Conservation (phyloP, 2,113 vertebrate species). For the Anser brachyrhynchus region DNA sequence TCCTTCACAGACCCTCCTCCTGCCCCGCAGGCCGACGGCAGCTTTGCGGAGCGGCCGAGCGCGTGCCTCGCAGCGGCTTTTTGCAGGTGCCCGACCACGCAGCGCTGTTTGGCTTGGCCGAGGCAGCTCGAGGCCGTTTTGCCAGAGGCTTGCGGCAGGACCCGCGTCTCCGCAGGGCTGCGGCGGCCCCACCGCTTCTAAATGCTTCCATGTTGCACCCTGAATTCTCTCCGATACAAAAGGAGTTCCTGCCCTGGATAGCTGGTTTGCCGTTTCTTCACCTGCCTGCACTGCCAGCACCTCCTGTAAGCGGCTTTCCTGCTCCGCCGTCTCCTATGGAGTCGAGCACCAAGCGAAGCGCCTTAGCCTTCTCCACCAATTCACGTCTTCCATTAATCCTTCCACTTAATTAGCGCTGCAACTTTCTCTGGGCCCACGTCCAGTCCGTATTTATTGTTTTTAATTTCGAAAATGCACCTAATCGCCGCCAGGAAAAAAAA, state of each 20-base stretch:
- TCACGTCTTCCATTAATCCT: not conserved
- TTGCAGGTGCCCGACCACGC: not conserved
- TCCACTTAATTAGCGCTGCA: not conserved
- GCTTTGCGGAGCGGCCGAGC: rapidly evolving
- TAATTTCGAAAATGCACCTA: not conserved
- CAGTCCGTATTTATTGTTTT: not conserved
- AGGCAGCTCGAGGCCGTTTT: not conserved
- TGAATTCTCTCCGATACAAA: not conserved
- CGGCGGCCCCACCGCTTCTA: not conserved
- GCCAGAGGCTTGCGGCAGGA: not conserved
- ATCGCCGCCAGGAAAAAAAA: not conserved
- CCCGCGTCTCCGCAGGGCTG: not conserved
- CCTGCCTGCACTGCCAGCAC: not conserved
- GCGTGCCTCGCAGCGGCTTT: not conserved
- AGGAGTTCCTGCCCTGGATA: not conserved
- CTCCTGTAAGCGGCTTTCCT: not conserved
- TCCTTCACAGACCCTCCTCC: not conserved
- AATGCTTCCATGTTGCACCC: not conserved
- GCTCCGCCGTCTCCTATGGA: not conserved
- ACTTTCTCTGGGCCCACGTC: not conserved
- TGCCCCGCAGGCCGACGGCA: rapidly evolving
- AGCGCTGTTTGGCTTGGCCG: rapidly evolving
- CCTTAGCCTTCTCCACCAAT: not conserved
- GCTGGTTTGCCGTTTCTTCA: not conserved
- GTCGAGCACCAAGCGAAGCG: not conserved